These are phyloP conservation scores for Chrosomus eos DNA, from an alignment of 2,797 vertebrate genomes.

Conservation along the genomic window DNA sequence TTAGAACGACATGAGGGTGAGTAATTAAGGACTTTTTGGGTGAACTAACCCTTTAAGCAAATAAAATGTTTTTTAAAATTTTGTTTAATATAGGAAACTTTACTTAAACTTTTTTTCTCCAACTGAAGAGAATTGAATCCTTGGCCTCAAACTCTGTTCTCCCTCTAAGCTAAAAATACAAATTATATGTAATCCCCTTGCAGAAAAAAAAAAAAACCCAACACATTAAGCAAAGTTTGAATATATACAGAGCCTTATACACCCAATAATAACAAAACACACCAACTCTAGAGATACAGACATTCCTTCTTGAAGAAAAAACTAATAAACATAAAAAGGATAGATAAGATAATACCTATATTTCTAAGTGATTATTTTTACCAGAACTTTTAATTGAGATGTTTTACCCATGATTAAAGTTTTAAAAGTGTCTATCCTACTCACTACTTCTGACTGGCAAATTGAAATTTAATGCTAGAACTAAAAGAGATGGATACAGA, in stretches of 20 bases:
- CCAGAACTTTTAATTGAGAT: background rate
- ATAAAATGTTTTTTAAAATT: too few relatives aligned
- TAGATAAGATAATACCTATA: background rate
- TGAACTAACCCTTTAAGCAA: too few relatives aligned
- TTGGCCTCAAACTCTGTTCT: background rate
- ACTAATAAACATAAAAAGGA: background rate
- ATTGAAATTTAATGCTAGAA: background rate
- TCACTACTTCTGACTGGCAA: background rate
- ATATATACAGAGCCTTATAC: background rate
- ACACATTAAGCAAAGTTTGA: background rate
- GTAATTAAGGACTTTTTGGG: too few relatives aligned
- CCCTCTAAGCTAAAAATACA: background rate
- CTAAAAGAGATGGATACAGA: background rate
- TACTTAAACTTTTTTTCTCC: too few relatives aligned
- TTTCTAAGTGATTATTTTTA: background rate
- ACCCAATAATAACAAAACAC: conserved; percentile 8
- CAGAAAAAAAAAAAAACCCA: too few relatives aligned
- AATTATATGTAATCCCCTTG: too few relatives aligned
- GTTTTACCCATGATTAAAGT: background rate
- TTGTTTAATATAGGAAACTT: too few relatives aligned
- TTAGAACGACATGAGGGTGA: too few relatives aligned
- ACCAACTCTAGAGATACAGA: background rate
- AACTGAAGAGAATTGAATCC: background rate
- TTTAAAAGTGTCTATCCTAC: background rate
- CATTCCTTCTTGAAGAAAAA: background rate